These are phyloP conservation scores for Philhelius pedissequus DNA, from an alignment of 2,888 invertebrate genomes.

Conservation along the genomic window DNA sequence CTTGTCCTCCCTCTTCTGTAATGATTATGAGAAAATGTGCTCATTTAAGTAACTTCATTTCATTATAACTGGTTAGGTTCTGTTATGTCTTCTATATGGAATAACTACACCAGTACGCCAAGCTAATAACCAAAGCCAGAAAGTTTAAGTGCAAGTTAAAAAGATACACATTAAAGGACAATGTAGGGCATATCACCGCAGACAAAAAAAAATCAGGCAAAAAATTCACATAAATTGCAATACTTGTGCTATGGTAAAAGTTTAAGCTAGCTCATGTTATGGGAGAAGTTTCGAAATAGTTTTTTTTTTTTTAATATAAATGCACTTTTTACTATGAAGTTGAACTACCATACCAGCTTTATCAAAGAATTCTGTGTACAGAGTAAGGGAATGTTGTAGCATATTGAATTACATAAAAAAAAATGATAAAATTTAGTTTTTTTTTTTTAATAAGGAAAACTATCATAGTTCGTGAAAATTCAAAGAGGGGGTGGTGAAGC, in stretches of 20 bases:
- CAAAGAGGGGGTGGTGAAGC: not conserved
- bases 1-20: not conserved
- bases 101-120: no score
- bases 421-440: not conserved
- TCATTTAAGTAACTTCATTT: not conserved
- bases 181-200: not conserved
- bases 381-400: not conserved
- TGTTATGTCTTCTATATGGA: not conserved
- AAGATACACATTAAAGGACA: constrained; percentile 7
- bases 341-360: not conserved
- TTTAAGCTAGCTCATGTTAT: not conserved
- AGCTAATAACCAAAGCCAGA: not conserved
- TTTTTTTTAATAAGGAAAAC: not conserved
- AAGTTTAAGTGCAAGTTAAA: constrained; percentile 16
- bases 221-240: not conserved
- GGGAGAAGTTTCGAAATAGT: not conserved
- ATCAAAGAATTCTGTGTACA: not conserved
- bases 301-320: not conserved
- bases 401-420: not conserved
- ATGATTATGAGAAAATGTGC: not conserved
- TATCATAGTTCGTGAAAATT: not conserved
- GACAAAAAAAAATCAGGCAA: not conserved
- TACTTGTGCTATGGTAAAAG: not conserved
- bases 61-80: not conserved
- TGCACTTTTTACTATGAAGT: not conserved